Conservation (phyloP, 2,113 vertebrate genomes). For the Prolemur simus region DNA sequence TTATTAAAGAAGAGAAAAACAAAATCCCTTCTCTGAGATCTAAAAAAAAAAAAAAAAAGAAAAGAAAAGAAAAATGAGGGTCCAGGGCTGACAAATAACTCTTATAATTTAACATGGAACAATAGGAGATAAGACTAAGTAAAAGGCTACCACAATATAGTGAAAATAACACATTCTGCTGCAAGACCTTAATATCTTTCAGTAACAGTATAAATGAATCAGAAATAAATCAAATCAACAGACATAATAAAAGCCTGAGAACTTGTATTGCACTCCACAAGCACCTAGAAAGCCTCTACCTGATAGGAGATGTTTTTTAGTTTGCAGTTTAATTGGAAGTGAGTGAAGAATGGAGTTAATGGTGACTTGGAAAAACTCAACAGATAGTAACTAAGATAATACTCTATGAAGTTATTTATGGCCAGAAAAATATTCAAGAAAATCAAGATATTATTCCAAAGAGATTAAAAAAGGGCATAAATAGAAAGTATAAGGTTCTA, state of each 20-base stretch:
- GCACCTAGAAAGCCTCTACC: not conserved
- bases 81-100: not conserved
- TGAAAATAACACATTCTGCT: not conserved
- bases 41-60: not conserved
- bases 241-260: not conserved
- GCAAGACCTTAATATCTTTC: not conserved
- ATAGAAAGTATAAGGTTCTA: constrained; percentile 15
- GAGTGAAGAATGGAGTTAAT: not conserved
- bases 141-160: not conserved
- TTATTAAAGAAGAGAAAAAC: constrained; percentile 44
- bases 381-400: constrained; percentile 55
- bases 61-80: not conserved
- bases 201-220: not conserved
- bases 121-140: constrained; percentile 1
- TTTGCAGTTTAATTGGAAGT: constrained; percentile 31
- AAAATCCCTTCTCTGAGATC: constrained; percentile 27
- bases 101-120: constrained; percentile 21
- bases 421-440: constrained; percentile 31
- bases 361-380: constrained; percentile 43
- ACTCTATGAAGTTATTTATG: constrained; percentile 57
- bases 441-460: constrained; percentile 61
- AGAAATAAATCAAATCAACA: constrained; percentile 23
- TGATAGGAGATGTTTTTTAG: not conserved
- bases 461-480: constrained; percentile 46
- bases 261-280: not conserved